A percentile compares a stretch with the other conserved stretches of the same genome.
Evolutionary conservation across 2,888 invertebrate genomes (phyloP).

Genomic region (Sturmia bella): DNA sequence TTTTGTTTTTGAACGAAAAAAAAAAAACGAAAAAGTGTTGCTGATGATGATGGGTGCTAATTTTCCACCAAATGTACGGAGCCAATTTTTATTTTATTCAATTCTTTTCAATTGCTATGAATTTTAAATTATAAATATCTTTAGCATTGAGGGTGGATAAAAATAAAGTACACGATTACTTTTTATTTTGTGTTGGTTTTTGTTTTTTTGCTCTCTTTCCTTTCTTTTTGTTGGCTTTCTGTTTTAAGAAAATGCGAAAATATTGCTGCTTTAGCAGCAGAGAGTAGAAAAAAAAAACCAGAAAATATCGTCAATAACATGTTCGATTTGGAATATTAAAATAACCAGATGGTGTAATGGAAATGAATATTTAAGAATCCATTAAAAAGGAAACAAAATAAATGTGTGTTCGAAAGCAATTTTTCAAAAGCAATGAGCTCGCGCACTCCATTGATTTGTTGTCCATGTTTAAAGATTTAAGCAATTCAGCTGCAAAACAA

Average conservation of each 20-base stretch:
- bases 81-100: slow-evolving; percentile 36
- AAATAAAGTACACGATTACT: slow-evolving; percentile 65
- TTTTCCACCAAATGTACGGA: slow-evolving; percentile 48
- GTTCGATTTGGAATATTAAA: slow-evolving; percentile 32
- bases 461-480: no score
- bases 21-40: slow-evolving; percentile 9
- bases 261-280: slow-evolving; percentile 11
- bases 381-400: not conserved
- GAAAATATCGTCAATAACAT: slow-evolving; percentile 23
- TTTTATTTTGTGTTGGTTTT: slow-evolving; percentile 24
- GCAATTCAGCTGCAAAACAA: no score
- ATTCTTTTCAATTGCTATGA: slow-evolving; percentile 50
- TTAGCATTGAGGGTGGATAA: slow-evolving; percentile 69
- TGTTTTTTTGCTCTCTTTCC: not conserved
- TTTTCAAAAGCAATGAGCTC: not conserved
- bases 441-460: not conserved
- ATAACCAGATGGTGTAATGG: slow-evolving; percentile 46
- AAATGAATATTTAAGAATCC: slow-evolving; percentile 29
- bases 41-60: slow-evolving; percentile 51
- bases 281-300: no score
- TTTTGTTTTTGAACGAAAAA: slow-evolving; percentile 2
- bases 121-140: slow-evolving; percentile 62
- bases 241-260: slow-evolving; percentile 33
- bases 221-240: not conserved
- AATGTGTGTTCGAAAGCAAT: not conserved